Evolutionary conservation across 2,113 vertebrate genomes (phyloP).

Genomic region (Cheirogaleus medius): DNA sequence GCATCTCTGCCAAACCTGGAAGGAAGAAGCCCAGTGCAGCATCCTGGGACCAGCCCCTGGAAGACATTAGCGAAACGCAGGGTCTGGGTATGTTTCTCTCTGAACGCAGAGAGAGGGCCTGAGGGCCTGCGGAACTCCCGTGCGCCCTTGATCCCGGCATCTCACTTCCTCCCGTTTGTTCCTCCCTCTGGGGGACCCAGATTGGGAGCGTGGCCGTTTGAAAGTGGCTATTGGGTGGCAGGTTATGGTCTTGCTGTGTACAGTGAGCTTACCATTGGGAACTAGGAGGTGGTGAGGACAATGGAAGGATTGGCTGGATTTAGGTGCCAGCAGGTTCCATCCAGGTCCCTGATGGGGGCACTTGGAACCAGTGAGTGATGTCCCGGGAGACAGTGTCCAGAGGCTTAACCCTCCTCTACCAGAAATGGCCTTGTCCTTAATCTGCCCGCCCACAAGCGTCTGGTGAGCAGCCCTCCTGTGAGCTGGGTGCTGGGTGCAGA

Average conservation of each 20-base stretch:
- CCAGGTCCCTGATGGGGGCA: background rate
- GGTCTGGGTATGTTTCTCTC: background rate
- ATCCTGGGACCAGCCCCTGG: background rate
- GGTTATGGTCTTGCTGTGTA: background rate
- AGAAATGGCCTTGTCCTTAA: background rate
- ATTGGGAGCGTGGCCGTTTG: background rate
- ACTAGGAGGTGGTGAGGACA: background rate
- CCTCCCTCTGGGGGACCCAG: background rate
- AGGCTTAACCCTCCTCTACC: background rate
- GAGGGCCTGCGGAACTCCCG: fast-evolving
- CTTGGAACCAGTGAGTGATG: background rate
- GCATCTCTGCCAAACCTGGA: conserved; percentile 46
- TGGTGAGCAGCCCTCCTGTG: background rate
- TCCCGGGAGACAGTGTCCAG: background rate
- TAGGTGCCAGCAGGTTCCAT: background rate
- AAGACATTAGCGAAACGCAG: fast-evolving
- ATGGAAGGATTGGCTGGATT: background rate
- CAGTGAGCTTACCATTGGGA: background rate
- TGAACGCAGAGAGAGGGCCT: background rate
- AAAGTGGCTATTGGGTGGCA: background rate
- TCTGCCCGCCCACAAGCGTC: background rate
- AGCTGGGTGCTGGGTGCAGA: background rate
- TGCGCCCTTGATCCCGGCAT: too few species aligned
- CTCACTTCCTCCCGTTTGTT: background rate
- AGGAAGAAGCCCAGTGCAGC: background rate